phyloP scores from a whole-genome alignment of 2,888 invertebrate species.

The Therioaphis trifolii region DNA sequence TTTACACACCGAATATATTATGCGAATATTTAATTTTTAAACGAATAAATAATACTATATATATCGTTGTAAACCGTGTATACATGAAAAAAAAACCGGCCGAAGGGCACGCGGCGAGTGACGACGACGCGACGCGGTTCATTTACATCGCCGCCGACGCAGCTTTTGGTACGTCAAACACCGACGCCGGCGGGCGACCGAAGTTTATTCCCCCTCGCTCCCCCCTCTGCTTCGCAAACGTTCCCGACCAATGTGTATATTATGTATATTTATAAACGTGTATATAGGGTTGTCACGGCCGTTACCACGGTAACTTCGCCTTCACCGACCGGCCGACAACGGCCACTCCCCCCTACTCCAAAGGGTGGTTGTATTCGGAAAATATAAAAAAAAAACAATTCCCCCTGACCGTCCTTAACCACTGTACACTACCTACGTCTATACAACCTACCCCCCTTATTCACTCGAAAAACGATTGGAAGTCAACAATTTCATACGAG shows the following conservation, averaged over 20 bases:
- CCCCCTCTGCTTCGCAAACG: neutral
- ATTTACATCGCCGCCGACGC: slow-evolving; percentile 36
- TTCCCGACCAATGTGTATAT: too few species aligned
- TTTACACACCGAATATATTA: slow-evolving; percentile 30
- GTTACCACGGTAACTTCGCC: slow-evolving; percentile 54
- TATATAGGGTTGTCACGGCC: neutral
- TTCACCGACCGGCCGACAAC: neutral
- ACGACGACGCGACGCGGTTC: slow-evolving; percentile 23
- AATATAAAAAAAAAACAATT: slow-evolving; percentile 32
- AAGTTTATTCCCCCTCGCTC: neutral
- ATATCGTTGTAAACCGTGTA: neutral
- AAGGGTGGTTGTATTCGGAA: neutral
- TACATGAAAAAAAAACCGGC: neutral
- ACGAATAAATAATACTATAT: neutral
- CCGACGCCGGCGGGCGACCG: neutral
- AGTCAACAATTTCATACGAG: too few species aligned
- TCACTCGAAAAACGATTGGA: too few species aligned
- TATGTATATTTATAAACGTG: neutral
- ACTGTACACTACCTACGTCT: neutral
- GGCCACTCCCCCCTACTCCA: slow-evolving; percentile 16
- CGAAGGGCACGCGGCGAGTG: slow-evolving; percentile 16
- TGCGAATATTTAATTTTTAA: slow-evolving; percentile 23
- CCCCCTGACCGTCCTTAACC: neutral
- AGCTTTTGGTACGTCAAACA: slow-evolving; percentile 44
- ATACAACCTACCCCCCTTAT: neutral